Evolutionary conservation across 1,140 invertebrate genomes (phyloP), one percentile per base, ranked within the genome.

Genomic region (Euura saliciscinereae): DNA sequence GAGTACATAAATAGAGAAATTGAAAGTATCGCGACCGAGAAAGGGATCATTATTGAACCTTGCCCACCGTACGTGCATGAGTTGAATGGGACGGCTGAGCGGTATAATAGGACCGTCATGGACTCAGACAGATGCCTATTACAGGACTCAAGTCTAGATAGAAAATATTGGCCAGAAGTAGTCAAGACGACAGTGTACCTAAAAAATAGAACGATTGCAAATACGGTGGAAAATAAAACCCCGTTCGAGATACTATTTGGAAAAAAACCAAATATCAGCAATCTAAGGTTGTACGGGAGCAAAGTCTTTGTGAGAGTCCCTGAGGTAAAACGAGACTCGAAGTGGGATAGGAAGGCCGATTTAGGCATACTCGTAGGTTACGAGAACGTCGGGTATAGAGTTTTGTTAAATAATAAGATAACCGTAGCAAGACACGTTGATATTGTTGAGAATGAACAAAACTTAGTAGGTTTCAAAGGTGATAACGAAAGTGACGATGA

Each of bases 261-360:
- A 44, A 69, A 69, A 66, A 67, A 67, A 67, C 66, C 66, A 42
- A 42, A 28, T 13, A 67, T 67, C 13, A 67, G 13, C 43, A 8
- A 78, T 70, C 71, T 78, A 13, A 67, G 43, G 28, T 42, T 28
- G 43, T 67, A 42, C 66, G 66, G 66, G 43, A 69, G 68, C 44
- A 69, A 69, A 69, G 68, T 46, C 42, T 69, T 44, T 10, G 43
- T 46, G 8, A 13, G 45, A 44, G 68, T 69, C 7, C 68, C 68
- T 10, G 45, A 69, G 28, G 28, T 44, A 69, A 43, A 46, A 69
- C 13, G 66, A 66, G 13, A 66, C 7, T 66, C 68, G 28, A 69
- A 44, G 28, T 69, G 68, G 68, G 43, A 69, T 10, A 44, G 43
- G 45, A 69, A 69, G 44, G 68, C 43, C 6, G 45, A 69, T 13